Evolutionary conservation across 2,888 invertebrate genomes (phyloP), one percentile per base, ranked within the genome.

Genomic region (Idaea biselata): DNA sequence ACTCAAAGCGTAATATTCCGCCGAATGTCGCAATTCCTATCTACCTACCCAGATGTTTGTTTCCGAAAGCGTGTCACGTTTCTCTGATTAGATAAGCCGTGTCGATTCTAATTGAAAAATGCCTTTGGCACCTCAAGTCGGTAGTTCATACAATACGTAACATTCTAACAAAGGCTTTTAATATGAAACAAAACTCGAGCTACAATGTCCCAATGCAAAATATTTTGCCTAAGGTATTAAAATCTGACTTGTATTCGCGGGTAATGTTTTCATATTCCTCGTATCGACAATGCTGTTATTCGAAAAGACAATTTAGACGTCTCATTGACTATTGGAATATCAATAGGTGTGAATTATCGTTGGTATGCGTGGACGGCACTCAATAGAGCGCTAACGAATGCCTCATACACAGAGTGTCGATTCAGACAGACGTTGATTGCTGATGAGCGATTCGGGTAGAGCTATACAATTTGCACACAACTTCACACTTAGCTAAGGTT

Each of bases 361-460:
- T 55, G 64, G 70, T 60, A 71, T 75, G 70, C 68, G 60, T 66
- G 67, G 62, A 65, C 55, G 54, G 59, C 69, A 67, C 61, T 80
- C 73, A 79, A 81, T 78, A 67, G 73, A 62, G 63, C 65, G 64
- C 74, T 82, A 82, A 82, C 81, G 82, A 82, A 80, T 66, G 58
- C 73, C 73, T 73, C 66, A 70, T 68, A 68, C 65, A 72, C 53
- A 61, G 63, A 62, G 66, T 68, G 68, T 73, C 73, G 55, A 62
- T 61, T 60, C 57, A 53, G 18, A 59, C 64, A 60, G 63, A 59
- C 64, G 66, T 67, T 69, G 59, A 59, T 63, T 63, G 57, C 58
- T 58, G 66, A 60, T 58, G 58, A 60, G 58, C 25, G 63, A 31
- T 55, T 55, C 55, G 16, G 55, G 17, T 31, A 57, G 57, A 25